Percentiles rank a stretch among this genome's conserved stretches.
These are phyloP conservation scores for Trisateles emortualis DNA, from an alignment of 2,888 invertebrate species.

Conservation along the genomic window DNA sequence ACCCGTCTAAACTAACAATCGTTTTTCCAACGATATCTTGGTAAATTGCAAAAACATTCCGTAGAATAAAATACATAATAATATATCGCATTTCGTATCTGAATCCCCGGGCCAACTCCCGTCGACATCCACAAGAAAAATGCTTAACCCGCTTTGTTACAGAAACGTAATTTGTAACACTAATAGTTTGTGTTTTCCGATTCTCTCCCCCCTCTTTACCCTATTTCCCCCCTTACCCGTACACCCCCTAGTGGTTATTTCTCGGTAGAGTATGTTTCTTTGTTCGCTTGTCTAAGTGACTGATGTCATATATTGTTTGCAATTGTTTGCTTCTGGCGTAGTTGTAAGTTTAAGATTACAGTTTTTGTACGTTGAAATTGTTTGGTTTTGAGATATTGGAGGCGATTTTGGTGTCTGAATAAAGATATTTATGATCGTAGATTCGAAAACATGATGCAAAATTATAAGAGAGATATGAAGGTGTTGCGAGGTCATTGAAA, in stretches of 20 bases:
- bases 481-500: too few relatives aligned
- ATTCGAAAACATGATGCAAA: too few relatives aligned
- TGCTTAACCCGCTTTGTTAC: conserved; percentile 39
- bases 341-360: conserved; percentile 24
- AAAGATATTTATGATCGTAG: too few relatives aligned
- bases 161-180: conserved; percentile 62
- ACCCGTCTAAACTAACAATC: background rate
- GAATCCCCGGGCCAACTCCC: conserved; percentile 34
- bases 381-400: background rate
- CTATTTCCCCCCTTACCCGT: background rate
- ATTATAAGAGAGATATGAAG: too few relatives aligned
- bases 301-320: conserved; percentile 50
- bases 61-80: background rate
- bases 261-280: conserved; percentile 46
- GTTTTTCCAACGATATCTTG: background rate
- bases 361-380: conserved; percentile 1
- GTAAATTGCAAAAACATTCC: conserved; percentile 3
- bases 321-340: conserved; percentile 27
- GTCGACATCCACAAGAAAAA: conserved; percentile 43
- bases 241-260: conserved; percentile 27
- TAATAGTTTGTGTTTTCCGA: conserved; percentile 61
- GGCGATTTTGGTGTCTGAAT: background rate
- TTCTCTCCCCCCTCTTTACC: conserved; percentile 38
- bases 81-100: conserved; percentile 1
- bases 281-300: conserved; percentile 53